These are phyloP conservation scores for Australoheros scitulus DNA, from an alignment of 2,113 vertebrate genomes.

Conservation along the genomic window DNA sequence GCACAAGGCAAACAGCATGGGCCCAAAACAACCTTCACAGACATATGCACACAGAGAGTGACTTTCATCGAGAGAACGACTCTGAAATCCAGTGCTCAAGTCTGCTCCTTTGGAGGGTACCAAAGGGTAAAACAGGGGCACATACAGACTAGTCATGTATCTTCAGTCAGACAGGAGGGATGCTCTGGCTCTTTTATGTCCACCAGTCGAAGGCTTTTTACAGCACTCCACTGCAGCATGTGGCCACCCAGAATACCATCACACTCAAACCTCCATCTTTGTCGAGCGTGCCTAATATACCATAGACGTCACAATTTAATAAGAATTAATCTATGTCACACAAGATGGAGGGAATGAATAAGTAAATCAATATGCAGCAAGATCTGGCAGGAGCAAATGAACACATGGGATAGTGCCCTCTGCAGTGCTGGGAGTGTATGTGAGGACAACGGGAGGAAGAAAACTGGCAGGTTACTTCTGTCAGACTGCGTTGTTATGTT, in stretches of 20 bases:
- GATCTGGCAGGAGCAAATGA: not conserved
- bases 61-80: conserved; percentile 37
- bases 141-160: conserved; percentile 11
- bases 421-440: conserved; percentile 34
- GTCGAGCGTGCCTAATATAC: not conserved
- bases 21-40: conserved; percentile 10
- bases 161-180: conserved; percentile 39
- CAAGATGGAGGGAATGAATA: conserved; percentile 10
- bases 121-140: conserved; percentile 26
- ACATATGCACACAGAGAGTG: not conserved
- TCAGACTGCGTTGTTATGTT: not conserved
- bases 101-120: conserved; percentile 17
- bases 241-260: conserved; percentile 4
- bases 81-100: conserved; percentile 16
- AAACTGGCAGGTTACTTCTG: conserved; percentile 6
- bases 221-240: not conserved
- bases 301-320: not conserved
- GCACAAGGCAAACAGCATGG: conserved; percentile 29
- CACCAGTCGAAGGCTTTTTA: not conserved
- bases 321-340: conserved; percentile 34
- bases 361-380: conserved; percentile 20
- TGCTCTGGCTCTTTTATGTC: conserved; percentile 48
- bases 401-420: conserved; percentile 27
- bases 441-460: conserved; percentile 10
- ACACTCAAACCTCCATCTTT: conserved; percentile 7